Conservation (phyloP, 1,140 invertebrate species). For the Vanessa tameamea region DNA sequence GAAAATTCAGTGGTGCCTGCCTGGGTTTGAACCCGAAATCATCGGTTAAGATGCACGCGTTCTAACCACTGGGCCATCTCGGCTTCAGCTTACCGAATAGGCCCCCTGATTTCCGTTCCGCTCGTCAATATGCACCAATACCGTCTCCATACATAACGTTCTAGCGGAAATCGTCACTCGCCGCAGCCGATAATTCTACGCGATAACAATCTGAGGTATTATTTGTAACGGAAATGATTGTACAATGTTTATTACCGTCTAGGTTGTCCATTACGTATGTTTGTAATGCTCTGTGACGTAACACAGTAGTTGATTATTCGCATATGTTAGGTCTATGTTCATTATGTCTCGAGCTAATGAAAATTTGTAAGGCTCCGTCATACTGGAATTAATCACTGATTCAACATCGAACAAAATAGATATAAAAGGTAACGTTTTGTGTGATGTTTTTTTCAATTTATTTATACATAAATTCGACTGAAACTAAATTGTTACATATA, state of each 20-base stretch:
- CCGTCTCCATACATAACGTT: constrained; percentile 21
- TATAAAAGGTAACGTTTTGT: no score
- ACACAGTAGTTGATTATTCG: neutral
- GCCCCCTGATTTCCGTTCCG: neutral
- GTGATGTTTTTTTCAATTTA: no score
- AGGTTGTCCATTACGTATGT: constrained; percentile 14
- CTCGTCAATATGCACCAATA: constrained; percentile 10
- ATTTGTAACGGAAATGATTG: constrained; percentile 40
- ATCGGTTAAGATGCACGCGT: no score
- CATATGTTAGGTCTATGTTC: neutral
- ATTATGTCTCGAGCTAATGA: neutral
- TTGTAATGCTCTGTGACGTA: neutral
- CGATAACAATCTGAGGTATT: constrained; percentile 43
- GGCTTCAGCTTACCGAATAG: no score
- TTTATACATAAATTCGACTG: no score
- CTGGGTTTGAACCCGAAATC: no score
- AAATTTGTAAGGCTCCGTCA: no score
- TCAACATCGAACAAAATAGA: no score
- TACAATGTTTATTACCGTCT: constrained; percentile 6
- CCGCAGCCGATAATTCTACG: constrained; percentile 34
- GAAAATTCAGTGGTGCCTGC: no score
- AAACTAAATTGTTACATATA: no score
- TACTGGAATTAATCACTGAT: no score
- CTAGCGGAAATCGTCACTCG: constrained; percentile 43
- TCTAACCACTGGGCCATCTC: no score